Evolutionary conservation across 2,888 invertebrate genomes (phyloP), one percentile per base, ranked within the genome.

Genomic region (Agrochola lota): DNA sequence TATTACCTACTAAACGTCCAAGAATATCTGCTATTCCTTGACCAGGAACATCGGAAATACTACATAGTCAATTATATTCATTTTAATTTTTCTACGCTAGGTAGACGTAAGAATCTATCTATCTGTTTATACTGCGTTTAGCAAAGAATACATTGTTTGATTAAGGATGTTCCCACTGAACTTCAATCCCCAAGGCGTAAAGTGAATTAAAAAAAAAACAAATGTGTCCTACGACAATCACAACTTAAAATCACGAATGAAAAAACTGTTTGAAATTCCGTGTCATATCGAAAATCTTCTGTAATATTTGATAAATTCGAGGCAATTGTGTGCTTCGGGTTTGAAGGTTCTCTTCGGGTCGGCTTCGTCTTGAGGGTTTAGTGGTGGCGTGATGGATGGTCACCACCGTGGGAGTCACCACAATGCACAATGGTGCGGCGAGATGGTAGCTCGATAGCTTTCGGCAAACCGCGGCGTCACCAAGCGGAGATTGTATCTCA

Each of bases 391-490:
- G 95, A 95, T 94, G 92, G 95, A 95, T 95, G 91, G 90, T 64
- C 86, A 87, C 87, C 86, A 87, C 87, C 84, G 84, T 89, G 91
- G 91, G 91, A 90, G 89, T 87, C 81, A 78, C 79, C 85, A 93
- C 93, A 94, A 94, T 93, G 82, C 85, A 93, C 93, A 94, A 94
- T 93, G 82, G 86, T 71, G 86, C 85, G 79, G 86, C 75, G 73
- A 91, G 94, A 95, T 94, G 88, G 75, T 85, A 85, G 84, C 84
- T 70, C 78, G 95, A 95, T 95, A 93, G 89, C 93, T 94, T 94
- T 95, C 95, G 93, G 95, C 93, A 91, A 94, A 95, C 93, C 94
- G 94, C 95, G 92, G 92, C 93, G 95, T 95, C 95, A 95, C 93
- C 91, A 89, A 84, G 81, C 87, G 79, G 79, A 79, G 90, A 91